Evolutionary conservation across 2,113 vertebrate species (phyloP).

Genomic region (Dinomys branickii): DNA sequence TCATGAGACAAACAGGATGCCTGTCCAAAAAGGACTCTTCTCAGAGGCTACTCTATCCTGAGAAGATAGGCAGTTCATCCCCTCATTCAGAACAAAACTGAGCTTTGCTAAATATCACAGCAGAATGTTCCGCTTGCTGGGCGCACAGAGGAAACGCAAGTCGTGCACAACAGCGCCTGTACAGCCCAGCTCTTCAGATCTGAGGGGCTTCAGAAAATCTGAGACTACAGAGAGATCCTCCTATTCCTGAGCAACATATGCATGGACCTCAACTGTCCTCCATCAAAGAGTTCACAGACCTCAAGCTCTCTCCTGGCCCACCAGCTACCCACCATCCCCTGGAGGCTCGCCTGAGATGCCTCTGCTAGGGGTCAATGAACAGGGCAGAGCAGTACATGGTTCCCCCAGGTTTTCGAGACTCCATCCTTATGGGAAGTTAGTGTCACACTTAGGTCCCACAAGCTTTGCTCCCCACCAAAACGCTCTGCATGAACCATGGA

Average conservation of each 20-base stretch:
- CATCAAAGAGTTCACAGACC: background rate
- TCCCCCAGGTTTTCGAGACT: background rate
- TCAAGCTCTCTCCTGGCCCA: background rate
- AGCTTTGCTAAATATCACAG: background rate
- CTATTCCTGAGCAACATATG: fast-evolving
- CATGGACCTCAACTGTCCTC: background rate
- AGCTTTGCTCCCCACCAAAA: background rate
- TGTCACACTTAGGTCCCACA: too few species aligned
- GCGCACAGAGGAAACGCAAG: background rate
- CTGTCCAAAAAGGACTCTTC: background rate
- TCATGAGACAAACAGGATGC: background rate
- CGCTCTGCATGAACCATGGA: background rate
- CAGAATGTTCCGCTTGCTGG: background rate
- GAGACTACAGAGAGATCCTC: background rate
- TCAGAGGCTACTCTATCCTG: background rate
- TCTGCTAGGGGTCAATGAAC: background rate
- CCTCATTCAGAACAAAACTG: background rate
- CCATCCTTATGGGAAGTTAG: fast-evolving
- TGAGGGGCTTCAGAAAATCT: background rate
- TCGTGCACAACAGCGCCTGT: background rate
- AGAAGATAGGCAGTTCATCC: background rate
- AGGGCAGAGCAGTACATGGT: fast-evolving
- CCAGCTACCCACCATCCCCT: fast-evolving
- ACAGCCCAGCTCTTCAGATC: background rate
- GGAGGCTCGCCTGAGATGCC: background rate